A percentile compares a stretch with the other conserved stretches of the same genome.
These are phyloP conservation scores for Eulithis prunata DNA, from an alignment of 2,888 invertebrate species.

Conservation along the genomic window DNA sequence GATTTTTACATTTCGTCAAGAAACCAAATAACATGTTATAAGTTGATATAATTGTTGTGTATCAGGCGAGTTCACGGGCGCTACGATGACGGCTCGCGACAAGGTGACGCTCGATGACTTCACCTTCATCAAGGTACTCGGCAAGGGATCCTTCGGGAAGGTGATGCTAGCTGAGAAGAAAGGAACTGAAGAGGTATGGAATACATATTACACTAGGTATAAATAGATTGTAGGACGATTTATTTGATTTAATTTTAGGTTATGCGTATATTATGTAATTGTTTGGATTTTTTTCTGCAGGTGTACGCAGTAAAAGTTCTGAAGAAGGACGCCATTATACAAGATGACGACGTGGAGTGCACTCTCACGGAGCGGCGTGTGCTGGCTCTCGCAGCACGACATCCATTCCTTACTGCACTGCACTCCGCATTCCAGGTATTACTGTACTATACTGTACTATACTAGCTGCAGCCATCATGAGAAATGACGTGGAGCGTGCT, in stretches of 20 bases:
- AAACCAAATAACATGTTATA: too few relatives aligned
- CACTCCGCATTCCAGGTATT: conserved; percentile 95
- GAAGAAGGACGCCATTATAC: conserved; percentile 98
- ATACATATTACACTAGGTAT: too few relatives aligned
- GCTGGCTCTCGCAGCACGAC: conserved; percentile 97
- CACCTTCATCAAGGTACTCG: conserved; percentile 98
- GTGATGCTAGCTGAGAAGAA: conserved; percentile 98
- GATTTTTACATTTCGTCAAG: too few relatives aligned
- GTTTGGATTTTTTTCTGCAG: too few relatives aligned
- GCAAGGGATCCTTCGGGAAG: conserved; percentile 99
- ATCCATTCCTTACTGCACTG: conserved; percentile 98
- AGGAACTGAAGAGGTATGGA: conserved; percentile 90
- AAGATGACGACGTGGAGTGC: conserved; percentile 99
- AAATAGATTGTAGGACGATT: too few relatives aligned
- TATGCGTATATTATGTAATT: too few relatives aligned
- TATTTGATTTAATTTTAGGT: too few relatives aligned
- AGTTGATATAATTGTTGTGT: too few relatives aligned
- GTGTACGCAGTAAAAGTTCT: conserved; percentile 95
- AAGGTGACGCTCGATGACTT: conserved; percentile 94
- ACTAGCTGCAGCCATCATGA: too few relatives aligned
- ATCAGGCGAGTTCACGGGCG: conserved; percentile 47
- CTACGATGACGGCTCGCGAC: conserved; percentile 51
- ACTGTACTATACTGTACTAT: too few relatives aligned
- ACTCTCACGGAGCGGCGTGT: conserved; percentile 99
- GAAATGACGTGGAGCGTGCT: conserved; percentile 96